phyloP scores from a whole-genome alignment of 2,113 vertebrate species.

The Pongo pygmaeus region DNA sequence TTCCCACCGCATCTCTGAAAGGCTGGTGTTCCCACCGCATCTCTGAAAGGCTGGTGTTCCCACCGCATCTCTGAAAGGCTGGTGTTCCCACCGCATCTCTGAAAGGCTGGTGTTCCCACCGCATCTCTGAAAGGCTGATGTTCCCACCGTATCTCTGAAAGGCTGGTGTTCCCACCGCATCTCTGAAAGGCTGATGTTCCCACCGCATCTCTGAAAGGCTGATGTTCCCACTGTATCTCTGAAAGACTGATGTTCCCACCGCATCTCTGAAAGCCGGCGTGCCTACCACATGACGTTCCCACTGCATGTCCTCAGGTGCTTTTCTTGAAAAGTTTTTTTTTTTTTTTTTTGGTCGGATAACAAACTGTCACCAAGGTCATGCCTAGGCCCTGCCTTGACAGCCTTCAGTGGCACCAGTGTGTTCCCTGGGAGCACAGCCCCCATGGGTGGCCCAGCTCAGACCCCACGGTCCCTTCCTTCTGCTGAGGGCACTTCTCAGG shows the following conservation, averaged over 20 bases:
- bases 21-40: too few species aligned
- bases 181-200: background rate
- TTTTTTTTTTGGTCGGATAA: background rate
- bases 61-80: background rate
- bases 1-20: too few species aligned
- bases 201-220: background rate
- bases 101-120: background rate
- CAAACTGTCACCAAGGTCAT: background rate
- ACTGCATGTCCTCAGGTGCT: background rate
- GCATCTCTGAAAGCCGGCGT: too few species aligned
- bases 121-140: background rate
- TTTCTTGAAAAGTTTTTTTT: background rate
- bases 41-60: too few species aligned
- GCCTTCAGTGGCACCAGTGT: background rate
- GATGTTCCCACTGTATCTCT: too few species aligned
- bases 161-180: too few species aligned
- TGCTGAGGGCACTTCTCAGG: background rate
- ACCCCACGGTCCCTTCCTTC: background rate
- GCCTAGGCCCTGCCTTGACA: background rate
- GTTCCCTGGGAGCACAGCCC: background rate
- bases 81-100: fast-evolving
- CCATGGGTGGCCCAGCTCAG: fast-evolving
- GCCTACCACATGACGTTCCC: background rate
- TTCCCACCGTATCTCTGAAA: background rate
- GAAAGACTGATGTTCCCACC: background rate